Evolutionary conservation across 2,888 invertebrate genomes (phyloP).

Genomic region (Hypselothyrea guttata): DNA sequence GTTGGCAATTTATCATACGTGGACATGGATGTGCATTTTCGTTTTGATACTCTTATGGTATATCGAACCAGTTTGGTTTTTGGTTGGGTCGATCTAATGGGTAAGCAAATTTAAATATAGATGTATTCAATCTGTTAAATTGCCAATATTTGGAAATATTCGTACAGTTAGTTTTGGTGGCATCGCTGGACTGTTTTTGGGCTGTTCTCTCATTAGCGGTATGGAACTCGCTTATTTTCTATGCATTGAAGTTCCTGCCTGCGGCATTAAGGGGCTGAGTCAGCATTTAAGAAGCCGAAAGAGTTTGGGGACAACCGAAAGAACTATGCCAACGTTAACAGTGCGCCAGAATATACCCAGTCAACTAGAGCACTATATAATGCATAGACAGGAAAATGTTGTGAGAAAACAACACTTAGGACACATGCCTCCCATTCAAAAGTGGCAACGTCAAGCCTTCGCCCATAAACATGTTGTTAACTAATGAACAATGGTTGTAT

Average conservation of each 20-base stretch:
- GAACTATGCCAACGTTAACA: slow-evolving; percentile 47
- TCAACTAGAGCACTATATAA: slow-evolving; percentile 63
- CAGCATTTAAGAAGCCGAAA: slow-evolving; percentile 34
- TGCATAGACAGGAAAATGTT: slow-evolving; percentile 44
- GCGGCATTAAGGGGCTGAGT: slow-evolving; percentile 47
- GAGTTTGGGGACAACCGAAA: slow-evolving; percentile 9
- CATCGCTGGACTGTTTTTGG: slow-evolving; percentile 83
- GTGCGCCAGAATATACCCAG: slow-evolving; percentile 46
- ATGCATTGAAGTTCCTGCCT: slow-evolving; percentile 75
- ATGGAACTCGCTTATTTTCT: slow-evolving; percentile 82
- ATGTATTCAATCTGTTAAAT: too few relatives aligned
- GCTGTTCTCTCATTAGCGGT: slow-evolving; percentile 83
- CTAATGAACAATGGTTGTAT: slow-evolving; percentile 67
- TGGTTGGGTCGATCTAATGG: slow-evolving; percentile 83
- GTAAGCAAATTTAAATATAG: slow-evolving; percentile 58
- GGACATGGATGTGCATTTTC: slow-evolving; percentile 82
- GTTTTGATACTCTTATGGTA: slow-evolving; percentile 81
- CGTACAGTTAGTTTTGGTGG: slow-evolving; percentile 83
- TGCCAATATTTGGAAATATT: too few relatives aligned
- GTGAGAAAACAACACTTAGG: slow-evolving; percentile 32
- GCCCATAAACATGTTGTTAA: slow-evolving; percentile 63
- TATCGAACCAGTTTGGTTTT: slow-evolving; percentile 83
- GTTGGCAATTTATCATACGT: slow-evolving; percentile 77
- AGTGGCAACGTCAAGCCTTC: slow-evolving; percentile 61
- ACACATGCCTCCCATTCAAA: slow-evolving; percentile 31